Conservation (phyloP, 2,888 invertebrate genomes). For the Aphrophora alni region DNA sequence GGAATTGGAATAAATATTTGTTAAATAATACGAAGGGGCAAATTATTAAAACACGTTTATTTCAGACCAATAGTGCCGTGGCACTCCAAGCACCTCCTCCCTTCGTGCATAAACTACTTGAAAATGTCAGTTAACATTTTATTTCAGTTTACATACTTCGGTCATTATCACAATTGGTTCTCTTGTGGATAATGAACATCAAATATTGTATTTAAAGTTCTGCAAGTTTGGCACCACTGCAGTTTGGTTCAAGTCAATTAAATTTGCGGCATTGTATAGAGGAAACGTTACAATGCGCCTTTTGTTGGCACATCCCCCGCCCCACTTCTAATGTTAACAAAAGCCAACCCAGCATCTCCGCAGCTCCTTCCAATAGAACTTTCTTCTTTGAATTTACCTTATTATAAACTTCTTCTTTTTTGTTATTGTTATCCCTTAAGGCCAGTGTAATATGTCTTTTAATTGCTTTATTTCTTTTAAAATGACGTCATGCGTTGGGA, state of each 20-base stretch:
- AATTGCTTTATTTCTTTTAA: background rate
- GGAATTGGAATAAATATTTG: too few species aligned
- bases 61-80: too few species aligned
- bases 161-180: too few species aligned
- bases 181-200: too few species aligned
- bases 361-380: background rate
- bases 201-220: too few species aligned
- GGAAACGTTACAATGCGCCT: conserved; percentile 24
- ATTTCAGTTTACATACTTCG: too few species aligned
- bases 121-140: too few species aligned
- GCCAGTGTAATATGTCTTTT: background rate
- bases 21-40: too few species aligned
- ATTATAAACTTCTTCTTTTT: conserved; percentile 10
- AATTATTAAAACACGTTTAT: too few species aligned
- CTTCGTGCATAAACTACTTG: too few species aligned
- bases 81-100: too few species aligned
- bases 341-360: background rate
- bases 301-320: conserved; percentile 25
- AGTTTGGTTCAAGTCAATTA: conserved; percentile 28
- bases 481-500: background rate
- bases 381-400: background rate
- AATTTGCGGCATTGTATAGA: conserved; percentile 33
- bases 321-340: conserved; percentile 10
- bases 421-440: background rate
- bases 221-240: too few species aligned